Conservation (phyloP, 2,113 vertebrate species). For the Atractosteus spatula region DNA sequence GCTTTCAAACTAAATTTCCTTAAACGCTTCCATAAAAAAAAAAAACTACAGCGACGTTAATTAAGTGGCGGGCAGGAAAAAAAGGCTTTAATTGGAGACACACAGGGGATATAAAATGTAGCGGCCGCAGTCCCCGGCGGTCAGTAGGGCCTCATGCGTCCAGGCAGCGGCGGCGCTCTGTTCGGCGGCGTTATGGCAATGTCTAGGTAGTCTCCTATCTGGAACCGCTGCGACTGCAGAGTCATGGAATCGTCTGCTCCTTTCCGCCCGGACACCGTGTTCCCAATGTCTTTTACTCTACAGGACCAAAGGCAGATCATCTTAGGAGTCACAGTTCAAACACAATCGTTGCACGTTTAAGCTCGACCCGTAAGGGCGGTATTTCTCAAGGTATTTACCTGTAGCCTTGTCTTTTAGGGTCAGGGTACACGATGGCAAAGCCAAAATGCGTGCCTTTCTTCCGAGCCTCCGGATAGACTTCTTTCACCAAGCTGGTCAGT, state of each 20-base stretch:
- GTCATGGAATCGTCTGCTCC: conserved; percentile 95
- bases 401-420: conserved; percentile 87
- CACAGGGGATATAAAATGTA: no score
- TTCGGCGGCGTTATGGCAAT: conserved; percentile 95
- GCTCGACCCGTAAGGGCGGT: no score
- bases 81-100: no score
- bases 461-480: conserved; percentile 93
- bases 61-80: no score
- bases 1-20: no score
- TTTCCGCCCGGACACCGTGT: conserved; percentile 89
- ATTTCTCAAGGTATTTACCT: conserved; percentile 62
- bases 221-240: conserved; percentile 94
- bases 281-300: conserved; percentile 95
- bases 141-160: conserved; percentile 92
- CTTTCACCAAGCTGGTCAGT: conserved; percentile 92
- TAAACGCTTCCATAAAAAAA: no score
- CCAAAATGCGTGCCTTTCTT: conserved; percentile 97
- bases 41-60: no score
- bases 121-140: neutral
- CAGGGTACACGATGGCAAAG: conserved; percentile 93
- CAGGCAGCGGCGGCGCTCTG: conserved; percentile 78
- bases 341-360: no score
- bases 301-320: neutral
- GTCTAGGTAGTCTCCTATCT: conserved; percentile 95
- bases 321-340: no score